Conservation (phyloP, 2,888 invertebrate species). For the Kuschelorhynchus macadamiae region DNA sequence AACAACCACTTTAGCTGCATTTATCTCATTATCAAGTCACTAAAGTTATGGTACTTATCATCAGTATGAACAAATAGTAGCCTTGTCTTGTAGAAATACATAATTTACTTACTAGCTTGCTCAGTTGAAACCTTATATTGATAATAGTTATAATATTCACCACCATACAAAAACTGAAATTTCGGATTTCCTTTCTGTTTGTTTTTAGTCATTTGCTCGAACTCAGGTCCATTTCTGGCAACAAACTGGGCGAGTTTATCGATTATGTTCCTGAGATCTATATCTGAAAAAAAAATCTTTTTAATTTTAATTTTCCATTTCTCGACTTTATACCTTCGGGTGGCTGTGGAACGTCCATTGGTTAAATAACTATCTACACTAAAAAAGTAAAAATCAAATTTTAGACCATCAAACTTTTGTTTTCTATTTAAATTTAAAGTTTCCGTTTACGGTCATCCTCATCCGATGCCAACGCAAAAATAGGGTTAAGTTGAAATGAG, state of each 20-base stretch:
- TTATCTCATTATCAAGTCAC: too few relatives aligned
- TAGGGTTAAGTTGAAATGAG: too few relatives aligned
- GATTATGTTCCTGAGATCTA: conserved; percentile 95
- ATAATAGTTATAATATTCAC: conserved; percentile 96
- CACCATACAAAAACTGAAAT: conserved; percentile 97
- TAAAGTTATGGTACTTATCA: too few relatives aligned
- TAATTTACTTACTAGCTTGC: conserved; percentile 78
- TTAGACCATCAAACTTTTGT: too few relatives aligned
- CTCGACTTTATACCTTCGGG: conserved; percentile 3
- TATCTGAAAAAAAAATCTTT: conserved; percentile 74
- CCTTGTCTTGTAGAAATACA: too few relatives aligned
- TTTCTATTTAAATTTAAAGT: too few relatives aligned
- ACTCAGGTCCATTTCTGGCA: conserved; percentile 98
- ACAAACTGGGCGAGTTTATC: conserved; percentile 99
- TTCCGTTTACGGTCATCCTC: too few relatives aligned
- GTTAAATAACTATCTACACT: too few relatives aligned
- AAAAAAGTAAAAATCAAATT: too few relatives aligned
- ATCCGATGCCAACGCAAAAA: too few relatives aligned
- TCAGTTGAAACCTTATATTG: conserved; percentile 96
- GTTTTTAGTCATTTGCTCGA: conserved; percentile 98
- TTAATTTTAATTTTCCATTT: conserved; percentile 45
- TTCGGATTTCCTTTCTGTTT: conserved; percentile 98
- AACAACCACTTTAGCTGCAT: too few relatives aligned
- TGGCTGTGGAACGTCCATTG: conserved; percentile 4
- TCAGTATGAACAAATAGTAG: too few relatives aligned